Evolutionary conservation across 2,797 vertebrate genomes (phyloP).

Genomic region (Alcedo quadribrachys): DNA sequence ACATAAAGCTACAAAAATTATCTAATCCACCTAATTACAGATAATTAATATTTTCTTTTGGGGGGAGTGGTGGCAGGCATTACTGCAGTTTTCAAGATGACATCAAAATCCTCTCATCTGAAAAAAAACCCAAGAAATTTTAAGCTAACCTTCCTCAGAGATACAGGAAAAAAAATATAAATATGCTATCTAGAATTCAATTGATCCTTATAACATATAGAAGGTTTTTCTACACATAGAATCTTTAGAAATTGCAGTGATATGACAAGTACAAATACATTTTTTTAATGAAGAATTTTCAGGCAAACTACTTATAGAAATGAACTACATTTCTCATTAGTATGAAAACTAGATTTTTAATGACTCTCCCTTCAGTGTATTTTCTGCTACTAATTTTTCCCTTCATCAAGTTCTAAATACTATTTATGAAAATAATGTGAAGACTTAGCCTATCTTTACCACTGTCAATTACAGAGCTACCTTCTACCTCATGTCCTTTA

Average conservation of each 20-base stretch:
- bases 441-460: neutral
- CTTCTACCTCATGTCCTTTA: neutral
- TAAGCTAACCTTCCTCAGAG: neutral
- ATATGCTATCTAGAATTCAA: neutral
- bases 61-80: constrained; percentile 25
- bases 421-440: neutral
- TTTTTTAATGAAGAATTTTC: neutral
- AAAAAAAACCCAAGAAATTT: neutral
- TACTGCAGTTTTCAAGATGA: constrained; percentile 22
- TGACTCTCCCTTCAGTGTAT: neutral
- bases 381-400: neutral
- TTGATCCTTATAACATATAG: neutral
- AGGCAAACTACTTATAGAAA: neutral
- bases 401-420: neutral
- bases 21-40: constrained; percentile 57
- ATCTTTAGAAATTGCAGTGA: neutral
- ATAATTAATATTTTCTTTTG: constrained; percentile 59
- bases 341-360: neutral
- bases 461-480: neutral
- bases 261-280: neutral
- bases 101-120: constrained; percentile 30
- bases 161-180: neutral
- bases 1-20: constrained; percentile 50
- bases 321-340: neutral
- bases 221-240: neutral